phyloP scores from a whole-genome alignment of 30 jellyfish, hydroid and myxozoan species.

The Turritopsis dohrnii region DNA sequence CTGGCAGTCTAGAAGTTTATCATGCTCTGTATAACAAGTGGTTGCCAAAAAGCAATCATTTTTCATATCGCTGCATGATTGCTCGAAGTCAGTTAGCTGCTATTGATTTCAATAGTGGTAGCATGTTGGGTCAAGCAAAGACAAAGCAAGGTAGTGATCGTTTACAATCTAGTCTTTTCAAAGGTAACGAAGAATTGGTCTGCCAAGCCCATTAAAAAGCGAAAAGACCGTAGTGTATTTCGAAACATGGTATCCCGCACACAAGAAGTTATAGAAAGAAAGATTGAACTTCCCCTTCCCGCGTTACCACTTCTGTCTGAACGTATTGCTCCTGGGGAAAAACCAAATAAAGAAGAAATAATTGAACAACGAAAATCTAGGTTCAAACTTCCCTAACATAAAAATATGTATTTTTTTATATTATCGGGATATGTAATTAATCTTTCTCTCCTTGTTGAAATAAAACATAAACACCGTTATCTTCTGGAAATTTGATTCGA shows the following conservation, averaged over 20 bases:
- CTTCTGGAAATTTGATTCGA: neutral
- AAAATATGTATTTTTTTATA: neutral
- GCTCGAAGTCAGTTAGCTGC: slow-evolving; percentile 38
- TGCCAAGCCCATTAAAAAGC: slow-evolving; percentile 29
- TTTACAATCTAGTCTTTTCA: neutral
- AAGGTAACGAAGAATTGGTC: slow-evolving; percentile 13
- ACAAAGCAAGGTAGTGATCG: slow-evolving; percentile 29
- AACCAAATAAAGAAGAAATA: too few species aligned
- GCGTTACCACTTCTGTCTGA: neutral
- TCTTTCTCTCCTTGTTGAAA: neutral
- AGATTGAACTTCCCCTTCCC: neutral
- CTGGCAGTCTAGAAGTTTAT: slow-evolving; percentile 42
- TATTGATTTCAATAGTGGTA: slow-evolving; percentile 26
- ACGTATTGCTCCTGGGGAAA: neutral
- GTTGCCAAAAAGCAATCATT: slow-evolving; percentile 36
- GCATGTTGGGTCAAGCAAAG: slow-evolving; percentile 22
- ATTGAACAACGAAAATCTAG: neutral
- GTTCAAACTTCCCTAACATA: neutral
- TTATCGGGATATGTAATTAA: neutral
- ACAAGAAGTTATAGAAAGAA: neutral
- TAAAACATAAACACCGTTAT: neutral
- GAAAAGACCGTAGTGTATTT: neutral
- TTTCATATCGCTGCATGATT: slow-evolving; percentile 34
- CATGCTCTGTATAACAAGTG: slow-evolving; percentile 32
- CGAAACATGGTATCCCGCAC: neutral